Conservation (phyloP, 2,888 invertebrate species). For the Chrysodeixis includens region DNA sequence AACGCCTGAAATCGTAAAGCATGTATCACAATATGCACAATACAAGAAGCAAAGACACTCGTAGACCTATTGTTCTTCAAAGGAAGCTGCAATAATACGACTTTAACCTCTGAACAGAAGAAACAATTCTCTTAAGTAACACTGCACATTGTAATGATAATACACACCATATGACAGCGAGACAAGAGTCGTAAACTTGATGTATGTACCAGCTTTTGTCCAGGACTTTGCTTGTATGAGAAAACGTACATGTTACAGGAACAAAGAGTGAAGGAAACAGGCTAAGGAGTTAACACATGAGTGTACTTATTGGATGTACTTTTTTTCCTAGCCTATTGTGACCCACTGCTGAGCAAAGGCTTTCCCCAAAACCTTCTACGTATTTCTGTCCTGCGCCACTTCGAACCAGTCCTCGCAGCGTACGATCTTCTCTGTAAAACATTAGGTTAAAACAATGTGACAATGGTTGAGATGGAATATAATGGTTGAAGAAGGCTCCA, state of each 20-base stretch:
- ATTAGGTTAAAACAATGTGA: too few species aligned
- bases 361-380: too few species aligned
- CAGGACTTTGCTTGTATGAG: not conserved
- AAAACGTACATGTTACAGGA: not conserved
- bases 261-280: not conserved
- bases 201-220: not conserved
- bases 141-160: conserved; percentile 22
- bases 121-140: conserved; percentile 21
- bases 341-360: too few species aligned
- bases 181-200: conserved; percentile 50
- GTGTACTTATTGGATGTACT: too few species aligned
- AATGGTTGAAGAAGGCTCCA: too few species aligned
- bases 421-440: too few species aligned
- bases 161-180: conserved; percentile 43
- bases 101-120: not conserved
- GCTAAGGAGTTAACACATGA: too few species aligned
- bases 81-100: not conserved
- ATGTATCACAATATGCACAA: not conserved
- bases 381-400: too few species aligned
- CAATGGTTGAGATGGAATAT: too few species aligned
- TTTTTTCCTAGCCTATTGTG: too few species aligned
- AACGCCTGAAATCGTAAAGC: not conserved
- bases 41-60: not conserved
- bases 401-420: too few species aligned
- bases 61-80: not conserved